Base-by-base conservation (phyloP, 2,888 invertebrate genomes). In the Lathronympha strigana region DNA sequence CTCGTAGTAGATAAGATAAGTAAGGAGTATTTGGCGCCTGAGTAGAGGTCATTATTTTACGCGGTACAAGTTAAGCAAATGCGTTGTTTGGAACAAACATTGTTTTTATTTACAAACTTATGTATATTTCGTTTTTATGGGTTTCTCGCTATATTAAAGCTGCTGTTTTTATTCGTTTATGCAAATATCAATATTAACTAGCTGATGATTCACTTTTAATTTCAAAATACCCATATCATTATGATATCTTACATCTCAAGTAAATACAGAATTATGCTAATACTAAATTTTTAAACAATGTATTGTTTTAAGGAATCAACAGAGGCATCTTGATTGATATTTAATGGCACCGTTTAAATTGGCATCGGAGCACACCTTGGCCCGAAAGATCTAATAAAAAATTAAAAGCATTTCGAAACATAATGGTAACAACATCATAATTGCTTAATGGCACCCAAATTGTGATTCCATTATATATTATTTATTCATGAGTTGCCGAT, bases 381-480 rank as follows among this genome's bases (percentile, higher is more conserved):
- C 81, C 76, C 72, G 71, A 79, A 84, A 47, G 82, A 75, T 80
- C 84, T 85, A 86, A 88, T 91, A 91, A 91, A 92, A 91, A 91
- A 89, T 90, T 90, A 89, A 92, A 91, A 89, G 88, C 89, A 86
- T 89, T 90, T 88, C 79, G 74, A 89, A 87, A 90, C 77, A 83
- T 88, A 86, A 86, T 87, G 84, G 80, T 86, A 88, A 88, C 87
- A 89, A 86, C 87, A 73, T 80, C 79, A 87, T 91, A 91, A 92
- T 92, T 90, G 86, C 87, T 86, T 92, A 91, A 92, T 90, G 90
- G 85, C 80, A 78, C 80, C 76, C 81, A 84, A 88, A 88, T 88
- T 88, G 82, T 87, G 87, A 88, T 84, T 87, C 79, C 78, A 81
- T 66, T 66, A 66, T 66, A 64, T 86, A 88, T 90, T 89, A 90